Base-by-base conservation (phyloP, 1,140 invertebrate genomes). In the Ostrea denselamellosa region DNA sequence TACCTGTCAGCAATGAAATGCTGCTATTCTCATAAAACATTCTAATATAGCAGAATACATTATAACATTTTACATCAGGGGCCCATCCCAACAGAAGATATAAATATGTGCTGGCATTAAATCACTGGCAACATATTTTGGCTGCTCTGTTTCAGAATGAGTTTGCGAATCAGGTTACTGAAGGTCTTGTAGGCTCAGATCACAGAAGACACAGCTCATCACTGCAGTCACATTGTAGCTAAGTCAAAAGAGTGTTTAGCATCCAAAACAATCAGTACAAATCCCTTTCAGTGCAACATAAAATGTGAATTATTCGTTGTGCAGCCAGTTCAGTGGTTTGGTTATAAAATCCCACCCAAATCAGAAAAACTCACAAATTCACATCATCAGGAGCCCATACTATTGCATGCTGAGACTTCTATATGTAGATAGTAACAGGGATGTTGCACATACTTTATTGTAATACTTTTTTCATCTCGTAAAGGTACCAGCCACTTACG, bases 1-100 rank as follows among this genome's bases (percentile, higher is more conserved):
- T 77, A 77, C 25, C 68, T 77, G 68, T 77, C 68, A 77, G 68
- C 68, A 77, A 77, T 77, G 68, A 77, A 77, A 77, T 77, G 68
- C 68, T 77, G 68, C 28, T 25, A 12, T 14, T 77, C 68, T 77
- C 68, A 77, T 77, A 77, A 77, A 77, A 34, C 25, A 77, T 77
- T 77, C 68, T 77, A 28, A 77, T 77, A 28, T 77, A 77, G 68
- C 68, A 77, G 68, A 77, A 77, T 77, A 77, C 68, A 77, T 77
- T 77, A 77, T 12, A 77, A 77, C 68, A 77, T 28, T 77, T 77
- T 77, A 77, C 68, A 44, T 77, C 68, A 28, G 3, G 22, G 28
- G 68, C 68, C 68, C 68, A 77, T 77, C 68, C 68, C 68, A 77
- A 77, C 25, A 25, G 68, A 77, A 77, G 68, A 77, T 28, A 77